Conservation (phyloP, 2,888 invertebrate species). For the Eudasyphora cyanicolor region DNA sequence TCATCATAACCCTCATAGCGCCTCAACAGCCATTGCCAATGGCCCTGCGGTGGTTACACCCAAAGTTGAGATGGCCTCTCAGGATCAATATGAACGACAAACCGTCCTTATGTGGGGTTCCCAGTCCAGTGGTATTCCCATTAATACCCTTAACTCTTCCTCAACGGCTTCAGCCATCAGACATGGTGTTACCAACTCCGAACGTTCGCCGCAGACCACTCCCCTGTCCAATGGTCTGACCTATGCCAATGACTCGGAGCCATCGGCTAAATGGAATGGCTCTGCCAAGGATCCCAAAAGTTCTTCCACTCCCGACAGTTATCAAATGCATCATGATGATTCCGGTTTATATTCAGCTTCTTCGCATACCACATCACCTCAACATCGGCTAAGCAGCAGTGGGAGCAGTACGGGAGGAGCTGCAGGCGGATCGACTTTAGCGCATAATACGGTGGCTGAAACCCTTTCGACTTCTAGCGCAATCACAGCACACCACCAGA, state of each 20-base stretch:
- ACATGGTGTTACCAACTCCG: slow-evolving; percentile 67
- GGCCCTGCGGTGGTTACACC: slow-evolving; percentile 72
- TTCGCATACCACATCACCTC: slow-evolving; percentile 76
- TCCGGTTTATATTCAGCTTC: slow-evolving; percentile 76
- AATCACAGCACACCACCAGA: slow-evolving; percentile 64
- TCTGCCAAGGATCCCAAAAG: slow-evolving; percentile 70
- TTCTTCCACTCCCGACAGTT: slow-evolving; percentile 73
- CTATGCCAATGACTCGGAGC: slow-evolving; percentile 69
- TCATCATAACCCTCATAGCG: slow-evolving; percentile 69
- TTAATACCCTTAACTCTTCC: slow-evolving; percentile 74
- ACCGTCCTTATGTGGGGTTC: slow-evolving; percentile 97
- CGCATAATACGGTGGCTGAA: slow-evolving; percentile 73
- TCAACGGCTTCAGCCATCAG: slow-evolving; percentile 55
- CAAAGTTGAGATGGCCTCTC: slow-evolving; percentile 77
- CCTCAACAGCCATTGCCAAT: slow-evolving; percentile 65
- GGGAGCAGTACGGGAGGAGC: slow-evolving; percentile 56
- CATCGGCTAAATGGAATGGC: slow-evolving; percentile 75
- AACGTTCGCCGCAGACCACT: slow-evolving; percentile 77
- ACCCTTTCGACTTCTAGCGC: slow-evolving; percentile 63
- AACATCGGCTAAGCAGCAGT: slow-evolving; percentile 69
- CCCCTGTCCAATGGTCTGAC: slow-evolving; percentile 78
- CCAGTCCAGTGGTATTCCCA: slow-evolving; percentile 79
- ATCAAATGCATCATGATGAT: slow-evolving; percentile 75
- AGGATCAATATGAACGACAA: slow-evolving; percentile 84
- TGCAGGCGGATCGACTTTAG: slow-evolving; percentile 66